A percentile compares a stretch with the other conserved stretches of the same genome.
phyloP scores from a whole-genome alignment of 2,888 invertebrate genomes.

The Poecilus cupreus region DNA sequence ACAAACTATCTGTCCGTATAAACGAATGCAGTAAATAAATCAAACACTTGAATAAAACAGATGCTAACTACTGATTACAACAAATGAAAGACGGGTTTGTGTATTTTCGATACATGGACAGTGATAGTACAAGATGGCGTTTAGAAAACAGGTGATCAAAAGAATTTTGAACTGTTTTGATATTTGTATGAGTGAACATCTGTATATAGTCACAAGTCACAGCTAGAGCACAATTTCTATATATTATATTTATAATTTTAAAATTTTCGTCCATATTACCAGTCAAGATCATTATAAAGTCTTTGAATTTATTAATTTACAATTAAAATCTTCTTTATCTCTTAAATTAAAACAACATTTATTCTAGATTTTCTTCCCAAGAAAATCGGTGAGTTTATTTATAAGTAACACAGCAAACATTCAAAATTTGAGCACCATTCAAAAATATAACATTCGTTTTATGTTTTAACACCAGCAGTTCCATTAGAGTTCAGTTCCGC shows the following conservation, averaged over 20 bases:
- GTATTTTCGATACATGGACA: neutral
- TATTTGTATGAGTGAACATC: constrained; percentile 42
- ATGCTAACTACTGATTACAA: neutral
- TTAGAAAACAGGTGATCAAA: neutral
- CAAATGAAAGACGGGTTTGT: neutral
- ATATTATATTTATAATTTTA: constrained; percentile 46
- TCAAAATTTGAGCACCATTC: constrained; percentile 50
- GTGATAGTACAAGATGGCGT: neutral
- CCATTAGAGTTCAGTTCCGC: neutral
- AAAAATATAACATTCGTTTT: constrained; percentile 48
- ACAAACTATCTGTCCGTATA: neutral
- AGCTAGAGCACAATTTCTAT: constrained; percentile 57
- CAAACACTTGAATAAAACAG: neutral
- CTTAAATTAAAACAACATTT: constrained; percentile 42
- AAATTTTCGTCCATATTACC: constrained; percentile 42
- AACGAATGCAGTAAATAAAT: neutral
- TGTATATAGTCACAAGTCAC: constrained; percentile 56
- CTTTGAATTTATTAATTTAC: neutral
- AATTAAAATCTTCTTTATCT: constrained; percentile 16
- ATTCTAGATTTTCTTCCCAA: constrained; percentile 16
- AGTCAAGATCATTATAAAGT: constrained; percentile 37
- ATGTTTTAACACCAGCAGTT: constrained; percentile 25
- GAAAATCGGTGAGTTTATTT: constrained; percentile 29
- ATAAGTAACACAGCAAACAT: constrained; percentile 37
- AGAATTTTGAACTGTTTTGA: constrained; percentile 54